Percentiles rank a stretch among this genome's conserved stretches.
phyloP scores from a whole-genome alignment of 2,888 invertebrate genomes.

The Suillia variegata region DNA sequence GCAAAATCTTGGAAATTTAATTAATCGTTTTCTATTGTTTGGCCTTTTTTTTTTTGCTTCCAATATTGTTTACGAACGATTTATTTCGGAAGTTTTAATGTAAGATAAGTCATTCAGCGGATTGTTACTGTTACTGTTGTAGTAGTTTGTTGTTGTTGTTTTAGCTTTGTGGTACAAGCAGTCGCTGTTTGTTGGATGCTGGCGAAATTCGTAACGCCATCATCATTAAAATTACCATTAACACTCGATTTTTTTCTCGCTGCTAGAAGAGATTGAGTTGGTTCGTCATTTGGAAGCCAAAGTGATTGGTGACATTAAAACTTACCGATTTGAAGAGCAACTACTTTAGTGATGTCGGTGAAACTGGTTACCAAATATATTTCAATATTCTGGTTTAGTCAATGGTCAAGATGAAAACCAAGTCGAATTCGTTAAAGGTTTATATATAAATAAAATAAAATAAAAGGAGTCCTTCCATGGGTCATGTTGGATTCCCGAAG shows the following conservation, averaged over 20 bases:
- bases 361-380: too few relatives aligned
- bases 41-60: slow-evolving; percentile 6
- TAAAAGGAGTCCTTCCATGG: too few relatives aligned
- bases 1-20: slow-evolving; percentile 37
- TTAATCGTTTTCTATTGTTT: slow-evolving; percentile 50
- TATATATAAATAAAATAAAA: too few relatives aligned
- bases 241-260: slow-evolving; percentile 3
- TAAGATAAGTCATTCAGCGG: slow-evolving; percentile 19
- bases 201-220: slow-evolving; percentile 51
- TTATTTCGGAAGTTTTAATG: background rate
- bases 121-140: slow-evolving; percentile 17
- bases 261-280: too few relatives aligned
- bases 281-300: too few relatives aligned
- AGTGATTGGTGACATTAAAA: too few relatives aligned
- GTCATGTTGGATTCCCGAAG: too few relatives aligned
- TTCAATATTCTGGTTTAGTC: too few relatives aligned
- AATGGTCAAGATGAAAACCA: too few relatives aligned
- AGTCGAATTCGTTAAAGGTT: too few relatives aligned
- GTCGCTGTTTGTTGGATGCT: slow-evolving; percentile 35
- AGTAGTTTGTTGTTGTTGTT: slow-evolving; percentile 19
- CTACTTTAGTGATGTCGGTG: too few relatives aligned
- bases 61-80: background rate
- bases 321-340: too few relatives aligned
- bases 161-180: background rate
- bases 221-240: slow-evolving; percentile 41